Conservation (phyloP, 2,797 vertebrate species). For the Microcaecilia unicolor region DNA sequence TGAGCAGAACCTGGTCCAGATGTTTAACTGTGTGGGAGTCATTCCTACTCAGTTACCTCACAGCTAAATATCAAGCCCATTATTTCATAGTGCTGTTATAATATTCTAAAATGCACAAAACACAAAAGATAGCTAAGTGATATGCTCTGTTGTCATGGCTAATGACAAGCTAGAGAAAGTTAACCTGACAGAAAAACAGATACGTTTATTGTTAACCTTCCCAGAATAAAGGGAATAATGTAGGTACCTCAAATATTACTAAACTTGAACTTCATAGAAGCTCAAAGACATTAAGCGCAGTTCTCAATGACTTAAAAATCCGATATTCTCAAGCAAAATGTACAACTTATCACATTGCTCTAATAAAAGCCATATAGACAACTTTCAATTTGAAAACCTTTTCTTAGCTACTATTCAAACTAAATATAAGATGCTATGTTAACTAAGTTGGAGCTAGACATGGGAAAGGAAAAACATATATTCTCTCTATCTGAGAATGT, state of each 20-base stretch:
- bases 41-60: no score
- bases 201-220: no score
- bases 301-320: slow-evolving; percentile 22
- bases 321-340: slow-evolving; percentile 1
- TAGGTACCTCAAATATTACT: slow-evolving; percentile 5
- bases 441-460: slow-evolving; percentile 2
- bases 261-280: neutral
- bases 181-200: no score
- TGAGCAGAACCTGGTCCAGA: no score
- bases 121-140: no score
- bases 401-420: slow-evolving; percentile 35
- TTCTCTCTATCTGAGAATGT: slow-evolving; percentile 4
- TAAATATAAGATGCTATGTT: neutral
- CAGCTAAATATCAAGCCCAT: no score
- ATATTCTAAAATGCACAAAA: no score
- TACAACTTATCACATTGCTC: neutral
- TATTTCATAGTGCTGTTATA: no score
- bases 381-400: slow-evolving; percentile 38
- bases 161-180: no score
- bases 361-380: slow-evolving; percentile 25
- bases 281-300: neutral
- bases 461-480: slow-evolving; percentile 59
- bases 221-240: no score
- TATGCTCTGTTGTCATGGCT: no score
- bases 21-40: no score